phyloP scores from a whole-genome alignment of 2,888 invertebrate genomes.

The Lissonota sp. region DNA sequence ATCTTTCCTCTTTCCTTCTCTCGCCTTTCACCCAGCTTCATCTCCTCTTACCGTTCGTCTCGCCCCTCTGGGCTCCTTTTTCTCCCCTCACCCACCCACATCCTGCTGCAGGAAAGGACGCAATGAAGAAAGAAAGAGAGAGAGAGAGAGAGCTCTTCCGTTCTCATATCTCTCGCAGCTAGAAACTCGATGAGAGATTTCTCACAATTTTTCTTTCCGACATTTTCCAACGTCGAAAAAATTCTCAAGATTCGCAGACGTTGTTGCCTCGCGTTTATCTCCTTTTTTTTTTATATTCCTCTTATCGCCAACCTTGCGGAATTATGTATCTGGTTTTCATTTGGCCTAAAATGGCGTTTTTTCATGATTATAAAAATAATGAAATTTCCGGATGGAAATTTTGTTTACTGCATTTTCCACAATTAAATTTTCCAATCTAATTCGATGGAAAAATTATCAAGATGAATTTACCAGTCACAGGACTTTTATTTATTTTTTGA shows the following conservation, averaged over 20 bases:
- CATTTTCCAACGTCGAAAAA: constrained; percentile 21
- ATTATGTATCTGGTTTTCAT: no score
- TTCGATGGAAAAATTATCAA: no score
- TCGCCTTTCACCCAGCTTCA: constrained; percentile 69
- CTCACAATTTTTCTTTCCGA: constrained; percentile 45
- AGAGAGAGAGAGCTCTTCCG: constrained; percentile 43
- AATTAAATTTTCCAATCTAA: no score
- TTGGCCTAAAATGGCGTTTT: no score
- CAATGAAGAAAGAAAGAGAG: constrained; percentile 27
- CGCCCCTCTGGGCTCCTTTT: constrained; percentile 61
- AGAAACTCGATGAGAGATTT: constrained; percentile 55
- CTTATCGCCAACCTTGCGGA: no score
- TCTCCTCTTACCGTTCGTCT: constrained; percentile 67
- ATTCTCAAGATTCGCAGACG: constrained; percentile 30
- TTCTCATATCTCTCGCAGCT: constrained; percentile 31
- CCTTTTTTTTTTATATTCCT: no score
- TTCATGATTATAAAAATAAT: no score
- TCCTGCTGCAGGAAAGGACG: constrained; percentile 67
- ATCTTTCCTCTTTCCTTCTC: constrained; percentile 47
- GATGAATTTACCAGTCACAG: no score
- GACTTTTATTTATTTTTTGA: no score
- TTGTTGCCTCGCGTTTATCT: no score
- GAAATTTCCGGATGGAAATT: no score
- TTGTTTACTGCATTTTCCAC: no score
- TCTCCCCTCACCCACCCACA: constrained; percentile 70